Base-by-base conservation (phyloP, 1,140 invertebrate species). In the Meloidogyne chitwoodi region DNA sequence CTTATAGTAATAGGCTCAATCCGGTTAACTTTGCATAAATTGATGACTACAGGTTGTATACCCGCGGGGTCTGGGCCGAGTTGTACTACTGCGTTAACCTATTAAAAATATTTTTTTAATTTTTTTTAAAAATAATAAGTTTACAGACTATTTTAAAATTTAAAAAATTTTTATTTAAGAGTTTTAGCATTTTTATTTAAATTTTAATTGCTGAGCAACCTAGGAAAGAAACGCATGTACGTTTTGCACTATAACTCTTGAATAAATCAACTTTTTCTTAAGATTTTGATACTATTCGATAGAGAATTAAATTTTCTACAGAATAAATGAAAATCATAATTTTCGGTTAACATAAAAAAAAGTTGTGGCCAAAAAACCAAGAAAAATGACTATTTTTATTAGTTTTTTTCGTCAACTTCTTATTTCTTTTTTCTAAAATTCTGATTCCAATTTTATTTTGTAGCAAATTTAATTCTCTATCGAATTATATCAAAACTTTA, bases 21-120 rank as follows among this genome's bases (percentile, higher is more conserved):
- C 3, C 70, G 56, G 3, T 73, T 73, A 14, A 73, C 70, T 64
- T 73, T 83, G 24, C 48, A 77, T 14, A 81, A 29, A 68, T 81
- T 80, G 62, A 80, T 44, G 0, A 81, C 44, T 24, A 77, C 29
- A 14, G 75, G 63, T 6, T 74, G 44, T 11, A 63, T 29, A 22
- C 63, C 81, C 5, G 77, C 73, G 6, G 81, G 68, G 56, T 80
- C 77, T 12, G 80, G 31, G 19, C 29, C 16, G 24, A 82, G 66
- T 34, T 78, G 68, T n/a, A 78, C 65, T 16, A 82, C 68, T 22
- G 80, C 81, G 41, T 81, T 81, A 1, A 76, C 74, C 76, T 79
- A 24, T 62, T 24, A 71, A 19, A 63, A 44, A 12, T n/a, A 63
- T 27, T n/a, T 63, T 72, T 72, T 38, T 22, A 19, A 31, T 12